Conservation (phyloP, 2,113 vertebrate species). For the Halichoeres trimaculatus region DNA sequence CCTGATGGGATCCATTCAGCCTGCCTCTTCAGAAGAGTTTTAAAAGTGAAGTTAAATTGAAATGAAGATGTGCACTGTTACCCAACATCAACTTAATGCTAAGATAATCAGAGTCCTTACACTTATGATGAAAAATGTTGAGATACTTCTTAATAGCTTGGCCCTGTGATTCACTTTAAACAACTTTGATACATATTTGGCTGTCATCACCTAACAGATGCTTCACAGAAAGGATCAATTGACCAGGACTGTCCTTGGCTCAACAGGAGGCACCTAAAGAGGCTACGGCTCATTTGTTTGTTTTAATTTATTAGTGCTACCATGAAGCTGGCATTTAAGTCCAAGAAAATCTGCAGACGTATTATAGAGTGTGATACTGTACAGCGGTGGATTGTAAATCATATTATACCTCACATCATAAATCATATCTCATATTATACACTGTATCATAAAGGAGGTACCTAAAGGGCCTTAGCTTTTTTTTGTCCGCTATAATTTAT, state of each 20-base stretch:
- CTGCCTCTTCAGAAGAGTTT: constrained; percentile 23
- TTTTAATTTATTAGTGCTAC: no score
- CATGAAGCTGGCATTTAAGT: no score
- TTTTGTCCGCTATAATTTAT: no score
- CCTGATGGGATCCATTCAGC: constrained; percentile 9
- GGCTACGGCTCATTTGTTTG: not conserved
- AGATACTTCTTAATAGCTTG: not conserved
- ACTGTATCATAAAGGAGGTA: no score
- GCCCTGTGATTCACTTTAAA: no score
- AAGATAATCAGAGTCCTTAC: not conserved
- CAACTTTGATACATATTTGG: no score
- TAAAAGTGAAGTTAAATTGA: not conserved
- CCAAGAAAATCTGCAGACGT: no score
- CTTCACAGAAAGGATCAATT: not conserved
- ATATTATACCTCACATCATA: no score
- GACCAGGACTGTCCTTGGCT: constrained; percentile 4
- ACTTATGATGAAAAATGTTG: not conserved
- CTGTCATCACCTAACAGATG: no score
- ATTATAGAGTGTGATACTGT: no score
- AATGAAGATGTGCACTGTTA: not conserved
- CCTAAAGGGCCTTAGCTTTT: not conserved
- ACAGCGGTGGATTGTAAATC: no score
- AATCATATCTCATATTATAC: no score
- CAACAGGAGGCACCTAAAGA: not conserved
- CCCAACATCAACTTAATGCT: not conserved